Evolutionary conservation across 2,113 vertebrate species (phyloP), one percentile per base, ranked within the genome.

Genomic region (Cynoglossus semilaevis): DNA sequence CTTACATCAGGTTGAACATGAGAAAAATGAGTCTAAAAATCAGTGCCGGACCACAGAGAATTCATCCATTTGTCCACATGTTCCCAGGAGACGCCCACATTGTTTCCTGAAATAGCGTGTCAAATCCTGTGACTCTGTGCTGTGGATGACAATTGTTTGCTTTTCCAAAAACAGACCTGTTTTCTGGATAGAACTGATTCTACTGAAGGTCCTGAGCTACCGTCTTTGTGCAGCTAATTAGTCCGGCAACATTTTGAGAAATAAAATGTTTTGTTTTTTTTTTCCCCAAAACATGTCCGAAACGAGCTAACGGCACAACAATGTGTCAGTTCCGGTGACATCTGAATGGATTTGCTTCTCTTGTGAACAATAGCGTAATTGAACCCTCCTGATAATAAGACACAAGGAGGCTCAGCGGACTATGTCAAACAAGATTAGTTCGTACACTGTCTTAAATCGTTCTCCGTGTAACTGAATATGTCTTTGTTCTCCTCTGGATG

Each of bases 401-500:
- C 58, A 50, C 19, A 37, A 48, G 50, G 40, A 65, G 51, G 57
- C 51, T 59, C 60, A 72, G 55, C 22, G 60, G 51, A 43, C 48
- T 71, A 55, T 72, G 72, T 74, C 62, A 63, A 80, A 78, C 53
- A 60, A 58, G 79, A 80, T 76, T 77, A 77, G 58, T 65, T 75
- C 19, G 14, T 46, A 73, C 57, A 70, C 70, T 65, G 63, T 63
- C 59, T 76, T 54, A 72, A 72, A 60, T 69, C 74, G 67, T 58
- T 74, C 68, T 40, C 76, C 37, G 36, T 57, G n/a, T 56, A 77
- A 79, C 57, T 63, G 76, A 61, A 65, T 62, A 48, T 53, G 61
- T 57, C 69, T 84, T 85, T 82, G 74, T 80, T 85, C 68, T 76
- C 69, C n/a, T n/a, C n/a, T n/a, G n/a, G n/a, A n/a, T 58, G 41